Evolutionary conservation across 2,888 invertebrate genomes (phyloP).

Genomic region (Mimachlamys varia): DNA sequence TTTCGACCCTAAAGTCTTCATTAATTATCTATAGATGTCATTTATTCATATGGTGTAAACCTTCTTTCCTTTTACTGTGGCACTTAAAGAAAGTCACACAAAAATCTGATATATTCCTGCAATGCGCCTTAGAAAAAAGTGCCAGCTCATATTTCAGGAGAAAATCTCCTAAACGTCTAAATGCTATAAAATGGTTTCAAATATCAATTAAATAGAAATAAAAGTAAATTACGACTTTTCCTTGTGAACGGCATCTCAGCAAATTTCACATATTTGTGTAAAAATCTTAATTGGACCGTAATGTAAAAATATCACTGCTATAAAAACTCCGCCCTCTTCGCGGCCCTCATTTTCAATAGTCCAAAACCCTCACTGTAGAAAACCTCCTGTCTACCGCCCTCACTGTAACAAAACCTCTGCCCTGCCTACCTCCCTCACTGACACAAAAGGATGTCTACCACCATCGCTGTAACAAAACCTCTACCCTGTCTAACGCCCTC

Average conservation of each 20-base stretch:
- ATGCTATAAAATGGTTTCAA: slow-evolving; percentile 9
- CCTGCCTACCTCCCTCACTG: too few relatives aligned
- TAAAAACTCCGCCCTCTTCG: background rate
- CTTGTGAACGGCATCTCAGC: background rate
- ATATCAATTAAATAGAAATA: slow-evolving; percentile 10
- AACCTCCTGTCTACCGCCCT: too few relatives aligned
- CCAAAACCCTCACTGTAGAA: too few relatives aligned
- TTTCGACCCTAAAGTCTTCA: background rate
- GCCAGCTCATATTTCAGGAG: background rate
- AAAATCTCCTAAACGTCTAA: slow-evolving; percentile 5
- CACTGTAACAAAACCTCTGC: too few relatives aligned
- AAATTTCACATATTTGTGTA: background rate
- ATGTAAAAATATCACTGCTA: background rate
- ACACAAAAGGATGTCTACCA: too few relatives aligned
- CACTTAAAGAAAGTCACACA: background rate
- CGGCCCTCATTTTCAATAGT: background rate
- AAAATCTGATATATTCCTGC: background rate
- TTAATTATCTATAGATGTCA: slow-evolving; percentile 23
- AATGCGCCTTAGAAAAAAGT: background rate
- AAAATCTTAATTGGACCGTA: background rate
- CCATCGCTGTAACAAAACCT: too few relatives aligned
- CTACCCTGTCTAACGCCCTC: too few relatives aligned
- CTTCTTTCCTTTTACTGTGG: background rate
- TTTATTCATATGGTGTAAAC: background rate
- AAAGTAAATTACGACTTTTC: background rate